Percentiles rank a stretch among this genome's conserved stretches.
Evolutionary conservation across 2,888 invertebrate genomes (phyloP).

Genomic region (Calliopum simillimum): DNA sequence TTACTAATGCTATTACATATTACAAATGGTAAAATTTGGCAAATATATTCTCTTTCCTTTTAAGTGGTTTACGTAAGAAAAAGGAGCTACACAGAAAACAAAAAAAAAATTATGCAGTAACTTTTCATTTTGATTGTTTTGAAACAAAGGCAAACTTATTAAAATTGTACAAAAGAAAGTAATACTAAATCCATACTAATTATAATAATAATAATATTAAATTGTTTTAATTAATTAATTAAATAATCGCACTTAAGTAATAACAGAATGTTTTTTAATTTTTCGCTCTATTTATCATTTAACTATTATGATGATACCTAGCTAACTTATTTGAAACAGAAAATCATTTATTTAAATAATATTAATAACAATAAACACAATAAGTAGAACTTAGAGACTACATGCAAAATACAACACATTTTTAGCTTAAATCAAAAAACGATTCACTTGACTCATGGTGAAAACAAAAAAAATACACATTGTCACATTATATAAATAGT

Average conservation of each 20-base stretch:
- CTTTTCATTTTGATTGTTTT: background rate
- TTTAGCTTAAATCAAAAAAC: no score
- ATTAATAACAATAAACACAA: no score
- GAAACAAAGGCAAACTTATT: constrained; percentile 6
- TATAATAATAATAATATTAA: background rate
- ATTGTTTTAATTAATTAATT: constrained; percentile 2
- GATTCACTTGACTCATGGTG: no score
- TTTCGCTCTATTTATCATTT: background rate
- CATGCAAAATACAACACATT: no score
- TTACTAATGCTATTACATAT: constrained; percentile 12
- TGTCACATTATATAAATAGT: no score
- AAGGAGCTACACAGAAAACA: constrained; percentile 17
- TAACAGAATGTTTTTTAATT: constrained; percentile 1
- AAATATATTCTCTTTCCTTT: constrained; percentile 17
- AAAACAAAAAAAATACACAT: no score
- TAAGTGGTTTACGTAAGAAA: constrained; percentile 12
- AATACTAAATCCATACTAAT: constrained; percentile 22
- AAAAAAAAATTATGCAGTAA: constrained; percentile 8
- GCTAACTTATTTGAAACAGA: background rate
- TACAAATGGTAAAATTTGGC: constrained; percentile 25
- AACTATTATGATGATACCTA: background rate
- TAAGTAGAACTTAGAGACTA: no score
- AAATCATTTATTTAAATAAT: no score
- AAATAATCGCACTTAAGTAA: constrained; percentile 32
- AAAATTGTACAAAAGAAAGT: constrained; percentile 8